A percentile compares a stretch with the other conserved stretches of the same genome.
Conservation (phyloP, 2,113 vertebrate genomes). For the Synchiropus splendidus region DNA sequence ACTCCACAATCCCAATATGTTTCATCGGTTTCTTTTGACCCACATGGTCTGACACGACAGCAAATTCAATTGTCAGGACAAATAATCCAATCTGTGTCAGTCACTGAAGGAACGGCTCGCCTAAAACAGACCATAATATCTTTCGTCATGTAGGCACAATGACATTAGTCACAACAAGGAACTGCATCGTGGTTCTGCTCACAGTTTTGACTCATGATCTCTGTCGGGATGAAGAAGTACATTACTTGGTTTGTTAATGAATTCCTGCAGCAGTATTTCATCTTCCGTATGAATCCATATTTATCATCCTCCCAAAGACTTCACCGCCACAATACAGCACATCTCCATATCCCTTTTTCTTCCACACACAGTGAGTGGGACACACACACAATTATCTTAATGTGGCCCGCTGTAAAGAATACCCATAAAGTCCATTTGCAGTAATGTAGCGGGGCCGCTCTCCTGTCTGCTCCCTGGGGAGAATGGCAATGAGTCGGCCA, state of each 20-base stretch:
- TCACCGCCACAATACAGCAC: neutral
- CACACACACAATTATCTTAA: slow-evolving; percentile 65
- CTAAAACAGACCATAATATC: too few species aligned
- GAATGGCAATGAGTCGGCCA: slow-evolving; percentile 58
- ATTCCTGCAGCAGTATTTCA: neutral
- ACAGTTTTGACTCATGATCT: too few species aligned
- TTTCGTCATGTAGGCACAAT: too few species aligned
- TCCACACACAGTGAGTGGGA: neutral
- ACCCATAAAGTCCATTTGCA: slow-evolving; percentile 66
- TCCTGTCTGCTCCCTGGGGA: slow-evolving; percentile 48
- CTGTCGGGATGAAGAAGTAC: neutral
- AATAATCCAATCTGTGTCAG: too few species aligned
- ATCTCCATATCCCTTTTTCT: neutral
- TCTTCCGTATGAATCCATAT: neutral
- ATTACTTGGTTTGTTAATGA: neutral
- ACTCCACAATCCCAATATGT: too few species aligned
- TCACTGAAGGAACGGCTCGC: too few species aligned
- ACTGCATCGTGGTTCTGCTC: too few species aligned
- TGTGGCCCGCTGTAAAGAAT: slow-evolving; percentile 59
- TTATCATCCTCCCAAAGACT: neutral
- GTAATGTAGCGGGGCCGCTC: slow-evolving; percentile 48
- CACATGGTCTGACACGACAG: too few species aligned
- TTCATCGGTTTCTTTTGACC: too few species aligned
- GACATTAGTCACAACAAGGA: too few species aligned
- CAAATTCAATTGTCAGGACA: too few species aligned